Evolutionary conservation across 2,888 invertebrate genomes (phyloP), one percentile per base, ranked within the genome.

Genomic region (Dexiosoma caninum): DNA sequence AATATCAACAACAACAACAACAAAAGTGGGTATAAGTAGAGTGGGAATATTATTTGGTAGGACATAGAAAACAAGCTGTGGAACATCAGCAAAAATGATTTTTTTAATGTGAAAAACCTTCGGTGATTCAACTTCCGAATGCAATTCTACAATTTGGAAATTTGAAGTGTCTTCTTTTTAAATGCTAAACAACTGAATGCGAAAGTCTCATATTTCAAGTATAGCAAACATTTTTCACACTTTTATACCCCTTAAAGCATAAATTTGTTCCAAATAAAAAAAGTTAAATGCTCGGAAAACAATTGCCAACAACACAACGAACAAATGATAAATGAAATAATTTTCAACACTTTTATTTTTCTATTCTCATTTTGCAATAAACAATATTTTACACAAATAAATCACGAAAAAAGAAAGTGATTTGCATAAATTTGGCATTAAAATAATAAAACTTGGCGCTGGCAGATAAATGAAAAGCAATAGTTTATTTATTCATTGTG

Each of bases 341-440:
- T 55, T 42, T 62, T 42, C 49, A 69, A 57, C 55, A 57, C 57
- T 35, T 49, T 64, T 60, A 0, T 1, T 14, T 37, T 16, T 51
- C n/a, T n/a, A n/a, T 35, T 62, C 0, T 12, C 51, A n/a, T 62
- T 62, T 78, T 51, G 14, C 51, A 51, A 74, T 49, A 60, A 66
- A 71, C 42, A 59, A 74, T 16, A 59, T 60, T 49, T 42, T 27
- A 46, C 21, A 37, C 14, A 60, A 67, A 46, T 37, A 70, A 79
- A 70, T 51, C 62, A 60, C n/a, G n/a, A n/a, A 21, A 23, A 46
- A 44, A n/a, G 4, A 32, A 44, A 37, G 37, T 51, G 51, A 80
- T 80, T 80, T 80, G 70, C 80, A 80, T 80, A 76, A 80, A 60
- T 74, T 64, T 64, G 27, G 57, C 79, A 75, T 74, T 60, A 49